phyloP scores from a whole-genome alignment of 2,888 invertebrate genomes.

The Magallana nippona region DNA sequence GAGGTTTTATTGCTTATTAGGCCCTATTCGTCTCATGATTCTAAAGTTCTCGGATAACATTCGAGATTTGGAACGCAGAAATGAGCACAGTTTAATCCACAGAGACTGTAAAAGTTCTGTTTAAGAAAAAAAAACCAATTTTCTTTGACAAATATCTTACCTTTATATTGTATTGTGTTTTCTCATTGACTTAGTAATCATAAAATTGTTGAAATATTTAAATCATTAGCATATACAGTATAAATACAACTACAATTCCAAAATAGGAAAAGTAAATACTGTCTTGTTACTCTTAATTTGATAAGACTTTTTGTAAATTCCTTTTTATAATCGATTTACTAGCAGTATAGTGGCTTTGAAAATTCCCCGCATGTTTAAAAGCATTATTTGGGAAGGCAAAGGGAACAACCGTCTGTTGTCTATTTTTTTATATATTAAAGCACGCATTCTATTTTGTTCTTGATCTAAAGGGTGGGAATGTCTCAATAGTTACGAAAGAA shows the following conservation, averaged over 20 bases:
- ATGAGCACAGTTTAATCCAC: neutral
- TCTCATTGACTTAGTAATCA: too few relatives aligned
- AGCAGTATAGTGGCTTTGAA: neutral
- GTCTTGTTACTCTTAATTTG: too few relatives aligned
- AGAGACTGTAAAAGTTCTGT: neutral
- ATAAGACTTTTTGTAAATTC: neutral
- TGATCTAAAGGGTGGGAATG: too few relatives aligned
- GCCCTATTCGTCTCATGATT: neutral
- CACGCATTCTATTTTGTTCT: too few relatives aligned
- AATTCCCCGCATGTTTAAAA: neutral
- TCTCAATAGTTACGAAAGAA: too few relatives aligned
- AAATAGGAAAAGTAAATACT: too few relatives aligned
- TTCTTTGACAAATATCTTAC: too few relatives aligned
- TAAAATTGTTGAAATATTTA: neutral
- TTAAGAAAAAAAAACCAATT: too few relatives aligned
- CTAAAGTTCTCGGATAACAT: neutral
- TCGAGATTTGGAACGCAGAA: neutral
- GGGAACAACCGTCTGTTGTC: too few relatives aligned
- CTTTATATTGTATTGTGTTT: too few relatives aligned
- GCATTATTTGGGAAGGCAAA: too few relatives aligned
- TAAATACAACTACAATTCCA: neutral
- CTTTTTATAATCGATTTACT: neutral
- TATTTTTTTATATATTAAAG: too few relatives aligned
- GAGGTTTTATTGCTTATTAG: neutral
- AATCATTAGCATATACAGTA: neutral